These are phyloP conservation scores for Saguinus imperator DNA, from an alignment of 2,113 vertebrate species.

Conservation along the genomic window DNA sequence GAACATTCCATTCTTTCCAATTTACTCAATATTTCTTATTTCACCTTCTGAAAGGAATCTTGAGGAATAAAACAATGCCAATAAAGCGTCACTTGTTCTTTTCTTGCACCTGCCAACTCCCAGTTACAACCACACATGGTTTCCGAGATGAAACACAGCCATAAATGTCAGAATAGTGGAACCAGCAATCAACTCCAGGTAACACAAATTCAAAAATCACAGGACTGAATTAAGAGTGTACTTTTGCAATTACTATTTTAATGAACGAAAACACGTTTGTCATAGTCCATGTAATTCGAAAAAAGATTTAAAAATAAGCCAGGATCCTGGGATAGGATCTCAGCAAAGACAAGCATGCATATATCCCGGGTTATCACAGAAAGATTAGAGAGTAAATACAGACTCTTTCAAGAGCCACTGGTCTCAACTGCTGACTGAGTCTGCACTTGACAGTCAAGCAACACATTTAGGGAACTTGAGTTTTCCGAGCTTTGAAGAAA, in stretches of 20 bases:
- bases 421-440: conserved; percentile 21
- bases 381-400: neutral
- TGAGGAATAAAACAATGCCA: conserved; percentile 61
- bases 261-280: neutral
- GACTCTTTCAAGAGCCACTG: conserved; percentile 55
- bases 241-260: neutral
- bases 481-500: conserved; percentile 59
- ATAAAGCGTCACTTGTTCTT: conserved; percentile 57
- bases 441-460: conserved; percentile 70
- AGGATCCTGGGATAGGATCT: conserved; percentile 26
- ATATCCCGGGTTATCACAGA: neutral
- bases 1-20: neutral
- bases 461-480: conserved; percentile 71
- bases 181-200: conserved; percentile 12
- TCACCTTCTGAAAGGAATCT: conserved; percentile 66
- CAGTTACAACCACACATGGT: neutral
- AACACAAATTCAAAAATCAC: neutral
- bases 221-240: neutral
- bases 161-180: conserved; percentile 39
- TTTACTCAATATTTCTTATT: conserved; percentile 63
- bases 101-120: conserved; percentile 54
- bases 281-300: neutral
- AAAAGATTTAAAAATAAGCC: conserved; percentile 4
- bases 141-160: conserved; percentile 21
- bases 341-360: conserved; percentile 24